Conservation (phyloP, 1,140 invertebrate genomes). For the Drosophila azteca region DNA sequence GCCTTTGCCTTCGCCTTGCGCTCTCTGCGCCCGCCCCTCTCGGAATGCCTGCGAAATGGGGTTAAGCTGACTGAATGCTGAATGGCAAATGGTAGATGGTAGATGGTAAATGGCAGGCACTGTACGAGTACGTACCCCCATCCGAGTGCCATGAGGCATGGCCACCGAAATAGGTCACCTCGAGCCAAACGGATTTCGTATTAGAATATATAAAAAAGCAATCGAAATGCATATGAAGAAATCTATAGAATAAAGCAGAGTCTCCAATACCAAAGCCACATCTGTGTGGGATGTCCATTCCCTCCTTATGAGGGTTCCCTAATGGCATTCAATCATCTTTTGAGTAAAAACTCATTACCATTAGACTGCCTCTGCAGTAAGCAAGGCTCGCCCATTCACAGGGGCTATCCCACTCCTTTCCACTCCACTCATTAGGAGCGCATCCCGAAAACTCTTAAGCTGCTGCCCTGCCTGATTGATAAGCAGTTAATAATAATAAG, state of each 20-base stretch:
- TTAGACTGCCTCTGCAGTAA: slow-evolving; percentile 1
- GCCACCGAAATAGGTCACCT: slow-evolving; percentile 49
- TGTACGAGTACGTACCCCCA: slow-evolving; percentile 10
- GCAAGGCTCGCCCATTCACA: background rate
- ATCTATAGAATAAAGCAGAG: too few species aligned
- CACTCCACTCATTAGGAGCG: slow-evolving; percentile 26
- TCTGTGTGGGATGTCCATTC: too few species aligned
- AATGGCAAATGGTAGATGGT: slow-evolving; percentile 14
- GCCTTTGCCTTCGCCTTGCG: slow-evolving; percentile 13
- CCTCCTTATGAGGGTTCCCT: background rate
- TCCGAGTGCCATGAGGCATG: slow-evolving; percentile 36
- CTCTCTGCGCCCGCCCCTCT: slow-evolving; percentile 10
- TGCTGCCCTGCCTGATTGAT: slow-evolving; percentile 51
- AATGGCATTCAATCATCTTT: background rate
- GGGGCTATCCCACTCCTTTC: background rate
- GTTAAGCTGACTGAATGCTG: slow-evolving; percentile 62
- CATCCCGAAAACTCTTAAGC: slow-evolving; percentile 14
- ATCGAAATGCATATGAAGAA: background rate
- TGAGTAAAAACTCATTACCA: slow-evolving; percentile 19
- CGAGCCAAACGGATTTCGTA: slow-evolving; percentile 6
- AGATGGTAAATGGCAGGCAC: slow-evolving; percentile 47
- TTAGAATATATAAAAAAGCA: slow-evolving; percentile 10
- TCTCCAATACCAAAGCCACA: too few species aligned
- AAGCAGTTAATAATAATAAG: slow-evolving; percentile 56
- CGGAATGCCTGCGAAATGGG: slow-evolving; percentile 57